phyloP scores from a whole-genome alignment of 2,888 invertebrate genomes.

The Hipparchia sbordonii region DNA sequence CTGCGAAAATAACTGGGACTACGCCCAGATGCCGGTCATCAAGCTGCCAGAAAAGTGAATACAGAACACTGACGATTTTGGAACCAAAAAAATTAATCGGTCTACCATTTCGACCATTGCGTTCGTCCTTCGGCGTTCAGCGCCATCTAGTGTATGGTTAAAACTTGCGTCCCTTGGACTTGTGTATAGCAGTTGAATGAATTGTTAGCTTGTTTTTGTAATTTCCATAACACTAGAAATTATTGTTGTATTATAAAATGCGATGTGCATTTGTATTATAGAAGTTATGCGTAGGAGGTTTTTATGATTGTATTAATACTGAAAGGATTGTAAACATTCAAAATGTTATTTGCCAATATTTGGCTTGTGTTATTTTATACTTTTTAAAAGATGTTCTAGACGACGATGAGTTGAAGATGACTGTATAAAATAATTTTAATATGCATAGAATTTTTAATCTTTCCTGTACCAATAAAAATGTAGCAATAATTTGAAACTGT shows the following conservation, averaged over 20 bases:
- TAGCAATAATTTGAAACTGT: not conserved
- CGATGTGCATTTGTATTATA: conserved; percentile 10
- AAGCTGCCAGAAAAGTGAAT: conserved; percentile 85
- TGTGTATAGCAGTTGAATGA: conserved; percentile 33
- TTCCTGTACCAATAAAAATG: conserved; percentile 10
- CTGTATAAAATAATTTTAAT: conserved; percentile 2
- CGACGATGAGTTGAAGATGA: conserved; percentile 2
- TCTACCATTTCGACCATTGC: conserved; percentile 30
- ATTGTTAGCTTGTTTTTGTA: conserved; percentile 32
- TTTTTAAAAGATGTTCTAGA: not conserved
- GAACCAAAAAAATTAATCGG: conserved; percentile 23
- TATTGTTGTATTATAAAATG: conserved; percentile 14
- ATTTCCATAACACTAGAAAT: conserved; percentile 31
- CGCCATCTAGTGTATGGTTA: conserved; percentile 61
- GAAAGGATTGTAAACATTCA: not conserved
- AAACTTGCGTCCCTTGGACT: conserved; percentile 36
- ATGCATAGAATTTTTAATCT: conserved; percentile 3
- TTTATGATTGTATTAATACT: not conserved
- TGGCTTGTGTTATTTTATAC: conserved; percentile 7
- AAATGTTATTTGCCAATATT: not conserved
- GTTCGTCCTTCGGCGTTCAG: conserved; percentile 57
- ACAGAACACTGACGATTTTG: conserved; percentile 30
- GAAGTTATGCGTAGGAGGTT: conserved; percentile 19
- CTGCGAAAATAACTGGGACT: conserved; percentile 86
- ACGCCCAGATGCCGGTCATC: conserved; percentile 84